Conservation (phyloP, 2,888 invertebrate species). For the Trissonchulus latispiculum region DNA sequence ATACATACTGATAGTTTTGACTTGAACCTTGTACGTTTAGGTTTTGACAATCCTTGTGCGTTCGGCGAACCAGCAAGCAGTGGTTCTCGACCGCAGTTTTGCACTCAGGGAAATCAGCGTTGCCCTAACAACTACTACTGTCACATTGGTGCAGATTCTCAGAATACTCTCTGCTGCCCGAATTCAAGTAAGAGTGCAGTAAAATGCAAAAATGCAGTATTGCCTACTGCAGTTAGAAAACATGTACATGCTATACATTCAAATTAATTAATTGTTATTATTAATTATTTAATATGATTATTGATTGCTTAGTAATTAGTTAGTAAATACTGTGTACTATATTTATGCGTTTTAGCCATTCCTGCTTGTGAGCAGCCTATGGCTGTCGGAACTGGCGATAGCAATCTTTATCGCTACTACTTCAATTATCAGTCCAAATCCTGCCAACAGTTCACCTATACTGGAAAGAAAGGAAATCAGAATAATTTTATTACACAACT, state of each 20-base stretch:
- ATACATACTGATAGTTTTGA: no score
- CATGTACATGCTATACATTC: no score
- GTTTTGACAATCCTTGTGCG: slow-evolving; percentile 19
- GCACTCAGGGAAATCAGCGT: neutral
- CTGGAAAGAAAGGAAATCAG: slow-evolving; percentile 12
- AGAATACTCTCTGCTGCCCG: slow-evolving; percentile 23
- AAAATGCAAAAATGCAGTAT: no score
- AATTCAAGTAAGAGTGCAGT: slow-evolving; percentile 16
- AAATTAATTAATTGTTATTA: no score
- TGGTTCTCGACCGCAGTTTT: neutral
- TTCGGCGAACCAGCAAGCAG: neutral
- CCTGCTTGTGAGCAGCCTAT: slow-evolving; percentile 31
- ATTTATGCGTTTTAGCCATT: no score
- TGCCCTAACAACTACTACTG: slow-evolving; percentile 25
- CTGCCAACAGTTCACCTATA: slow-evolving; percentile 7
- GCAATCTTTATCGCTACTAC: slow-evolving; percentile 28
- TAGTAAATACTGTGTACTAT: no score
- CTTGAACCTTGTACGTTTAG: no score
- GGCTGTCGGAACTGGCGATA: slow-evolving; percentile 39
- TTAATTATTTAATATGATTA: no score
- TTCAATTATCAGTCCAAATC: slow-evolving; percentile 21
- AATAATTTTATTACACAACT: slow-evolving; percentile 18
- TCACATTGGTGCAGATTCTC: slow-evolving; percentile 21
- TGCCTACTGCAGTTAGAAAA: no score
- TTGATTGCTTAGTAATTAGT: no score